Percentiles rank a stretch among this genome's conserved stretches.
phyloP scores from a whole-genome alignment of 1,140 invertebrate genomes.

The Zaprionus ghesquierei region DNA sequence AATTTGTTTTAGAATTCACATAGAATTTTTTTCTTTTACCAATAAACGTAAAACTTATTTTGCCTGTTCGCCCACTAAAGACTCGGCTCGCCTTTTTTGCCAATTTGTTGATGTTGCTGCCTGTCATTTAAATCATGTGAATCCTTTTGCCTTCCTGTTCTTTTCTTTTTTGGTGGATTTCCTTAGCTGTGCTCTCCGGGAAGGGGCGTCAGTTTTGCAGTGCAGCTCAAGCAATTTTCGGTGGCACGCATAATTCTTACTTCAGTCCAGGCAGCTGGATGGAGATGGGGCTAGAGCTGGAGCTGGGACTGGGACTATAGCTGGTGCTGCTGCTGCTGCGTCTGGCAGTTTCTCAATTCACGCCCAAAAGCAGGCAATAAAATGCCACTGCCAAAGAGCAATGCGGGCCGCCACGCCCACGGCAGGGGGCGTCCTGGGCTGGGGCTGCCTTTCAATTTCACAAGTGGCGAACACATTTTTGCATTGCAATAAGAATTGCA shows the following conservation, averaged over 20 bases:
- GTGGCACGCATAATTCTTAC: conserved; percentile 19
- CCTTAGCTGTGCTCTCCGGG: background rate
- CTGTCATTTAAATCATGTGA: background rate
- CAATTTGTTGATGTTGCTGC: background rate
- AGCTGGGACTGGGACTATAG: background rate
- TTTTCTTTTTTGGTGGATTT: background rate
- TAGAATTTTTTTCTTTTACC: too few relatives aligned
- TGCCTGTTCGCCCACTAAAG: too few relatives aligned
- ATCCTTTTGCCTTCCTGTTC: background rate
- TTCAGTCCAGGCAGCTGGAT: background rate
- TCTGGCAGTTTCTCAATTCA: conserved; percentile 48
- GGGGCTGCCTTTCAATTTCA: conserved; percentile 63
- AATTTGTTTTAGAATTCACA: too few relatives aligned
- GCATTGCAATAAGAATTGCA: conserved; percentile 41
- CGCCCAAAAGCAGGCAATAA: conserved; percentile 49
- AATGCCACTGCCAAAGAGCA: conserved; percentile 25
- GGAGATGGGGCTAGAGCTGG: background rate
- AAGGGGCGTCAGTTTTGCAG: background rate
- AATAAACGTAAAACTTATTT: too few relatives aligned
- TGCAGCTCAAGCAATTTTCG: background rate
- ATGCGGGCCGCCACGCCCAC: conserved; percentile 52
- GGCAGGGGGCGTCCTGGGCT: background rate
- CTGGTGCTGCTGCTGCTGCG: too few relatives aligned
- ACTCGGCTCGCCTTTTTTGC: background rate
- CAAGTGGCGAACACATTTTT: conserved; percentile 46